Evolutionary conservation across 2,888 invertebrate genomes (phyloP), one percentile per base, ranked within the genome.

Genomic region (Caenorhabditis plicata): DNA sequence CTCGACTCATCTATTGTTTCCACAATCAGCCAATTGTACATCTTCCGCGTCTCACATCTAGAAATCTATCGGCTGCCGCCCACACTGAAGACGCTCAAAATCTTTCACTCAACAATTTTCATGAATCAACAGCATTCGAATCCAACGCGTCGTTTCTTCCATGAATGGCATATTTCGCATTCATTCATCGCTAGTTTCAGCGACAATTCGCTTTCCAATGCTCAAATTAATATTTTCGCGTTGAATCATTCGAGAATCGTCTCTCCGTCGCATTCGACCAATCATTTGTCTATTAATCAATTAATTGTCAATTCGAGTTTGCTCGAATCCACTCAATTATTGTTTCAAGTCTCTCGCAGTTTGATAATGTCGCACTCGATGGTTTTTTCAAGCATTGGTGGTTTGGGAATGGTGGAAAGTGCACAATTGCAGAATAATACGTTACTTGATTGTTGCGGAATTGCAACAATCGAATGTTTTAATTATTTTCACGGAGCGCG

Each of bases 361-460:
- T 38, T 62, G 1, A 20, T 32, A 11, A 55, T 62, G 62, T 15
- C 35, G 5, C 22, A 62, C 35, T 55, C 62, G 2, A 22, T 55
- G n/a, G 48, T 62, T 23, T 62, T 62, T 33, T 51, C 55, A 0
- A 35, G 44, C 15, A 41, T 48, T 13, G 40, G 50, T 31, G 52
- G 55, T 4, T 25, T 62, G 15, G 62, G 55, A 1, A 40, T 44
- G 1, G 45, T 62, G 7, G 31, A 51, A 3, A 55, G 51, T 25
- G 62, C 62, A 17, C 51, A 62, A 36, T 36, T 62, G 11, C 52
- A 55, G 27, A 62, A 62, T 42, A 62, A 62, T 48, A 55, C 55
- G 2, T 36, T 62, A 13, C 43, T 62, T 17, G 51, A 51, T 31
- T 62, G 62, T 27, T 62, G 62, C 23, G 17, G 46, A 17, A 48